Evolutionary conservation across 2,888 invertebrate genomes (phyloP).

Genomic region (Ormyrus thymus): DNA sequence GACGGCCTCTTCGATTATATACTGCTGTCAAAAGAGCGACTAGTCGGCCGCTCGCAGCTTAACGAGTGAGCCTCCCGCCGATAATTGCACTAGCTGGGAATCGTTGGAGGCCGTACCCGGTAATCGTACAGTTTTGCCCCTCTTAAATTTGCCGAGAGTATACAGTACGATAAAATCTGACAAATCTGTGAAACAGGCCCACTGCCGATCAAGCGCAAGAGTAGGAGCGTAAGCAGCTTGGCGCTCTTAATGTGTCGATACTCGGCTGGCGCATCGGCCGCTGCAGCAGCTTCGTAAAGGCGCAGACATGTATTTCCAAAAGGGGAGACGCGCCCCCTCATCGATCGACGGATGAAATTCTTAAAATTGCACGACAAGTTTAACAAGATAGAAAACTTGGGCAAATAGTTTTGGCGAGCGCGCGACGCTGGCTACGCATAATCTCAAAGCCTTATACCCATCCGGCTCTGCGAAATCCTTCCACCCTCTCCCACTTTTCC

Average conservation of each 20-base stretch:
- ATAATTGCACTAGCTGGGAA: background rate
- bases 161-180: too few relatives aligned
- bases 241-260: slow-evolving; percentile 26
- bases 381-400: slow-evolving; percentile 53
- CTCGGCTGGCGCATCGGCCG: slow-evolving; percentile 2
- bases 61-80: slow-evolving; percentile 4
- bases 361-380: slow-evolving; percentile 52
- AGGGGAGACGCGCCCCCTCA: background rate
- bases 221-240: background rate
- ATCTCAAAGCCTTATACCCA: too few relatives aligned
- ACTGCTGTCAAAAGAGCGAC: too few relatives aligned
- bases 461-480: too few relatives aligned
- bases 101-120: too few relatives aligned
- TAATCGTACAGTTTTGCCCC: too few relatives aligned
- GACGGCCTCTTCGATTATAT: background rate
- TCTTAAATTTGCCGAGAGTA: too few relatives aligned
- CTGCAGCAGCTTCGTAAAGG: slow-evolving; percentile 16
- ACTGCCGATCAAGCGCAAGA: background rate
- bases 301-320: slow-evolving; percentile 26
- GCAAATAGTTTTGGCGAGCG: slow-evolving; percentile 46
- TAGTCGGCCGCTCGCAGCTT: background rate
- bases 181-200: too few relatives aligned
- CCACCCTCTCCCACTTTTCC: too few relatives aligned
- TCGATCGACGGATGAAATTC: slow-evolving; percentile 48
- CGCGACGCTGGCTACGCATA: background rate